Evolutionary conservation across 2,113 vertebrate species (phyloP).

Genomic region (Benitochromis conjunctus): DNA sequence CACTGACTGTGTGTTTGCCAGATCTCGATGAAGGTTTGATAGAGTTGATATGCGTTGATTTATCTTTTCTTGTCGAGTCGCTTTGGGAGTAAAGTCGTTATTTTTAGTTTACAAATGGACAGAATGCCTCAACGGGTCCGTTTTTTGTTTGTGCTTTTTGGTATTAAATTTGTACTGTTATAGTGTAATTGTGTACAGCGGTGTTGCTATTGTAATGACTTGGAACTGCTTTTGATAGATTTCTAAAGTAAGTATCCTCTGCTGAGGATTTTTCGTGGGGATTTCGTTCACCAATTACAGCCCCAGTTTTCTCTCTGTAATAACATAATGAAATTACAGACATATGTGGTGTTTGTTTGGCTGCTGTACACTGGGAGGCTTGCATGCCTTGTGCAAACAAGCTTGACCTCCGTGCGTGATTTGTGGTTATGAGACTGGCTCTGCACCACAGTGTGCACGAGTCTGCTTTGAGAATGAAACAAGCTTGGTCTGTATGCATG

Average conservation of each 20-base stretch:
- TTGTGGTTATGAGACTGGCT: background rate
- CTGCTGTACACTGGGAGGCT: background rate
- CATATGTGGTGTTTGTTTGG: background rate
- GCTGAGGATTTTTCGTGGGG: background rate
- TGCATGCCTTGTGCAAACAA: background rate
- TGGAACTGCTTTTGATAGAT: background rate
- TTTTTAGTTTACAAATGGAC: background rate
- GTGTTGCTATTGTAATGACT: background rate
- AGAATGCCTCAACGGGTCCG: background rate
- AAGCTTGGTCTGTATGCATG: background rate
- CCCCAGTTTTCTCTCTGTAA: background rate
- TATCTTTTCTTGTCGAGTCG: background rate
- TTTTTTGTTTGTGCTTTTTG: background rate
- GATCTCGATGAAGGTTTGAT: background rate
- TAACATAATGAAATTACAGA: background rate
- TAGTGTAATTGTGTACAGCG: background rate
- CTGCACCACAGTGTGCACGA: background rate
- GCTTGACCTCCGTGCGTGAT: background rate
- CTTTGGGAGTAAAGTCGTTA: background rate
- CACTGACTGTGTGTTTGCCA: background rate
- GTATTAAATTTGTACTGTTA: background rate
- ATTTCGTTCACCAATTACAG: background rate
- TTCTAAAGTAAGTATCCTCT: background rate
- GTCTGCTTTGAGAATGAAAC: background rate
- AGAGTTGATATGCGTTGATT: background rate